Base-by-base conservation (phyloP, 1,140 invertebrate genomes). In the Coelopa frigida region DNA sequence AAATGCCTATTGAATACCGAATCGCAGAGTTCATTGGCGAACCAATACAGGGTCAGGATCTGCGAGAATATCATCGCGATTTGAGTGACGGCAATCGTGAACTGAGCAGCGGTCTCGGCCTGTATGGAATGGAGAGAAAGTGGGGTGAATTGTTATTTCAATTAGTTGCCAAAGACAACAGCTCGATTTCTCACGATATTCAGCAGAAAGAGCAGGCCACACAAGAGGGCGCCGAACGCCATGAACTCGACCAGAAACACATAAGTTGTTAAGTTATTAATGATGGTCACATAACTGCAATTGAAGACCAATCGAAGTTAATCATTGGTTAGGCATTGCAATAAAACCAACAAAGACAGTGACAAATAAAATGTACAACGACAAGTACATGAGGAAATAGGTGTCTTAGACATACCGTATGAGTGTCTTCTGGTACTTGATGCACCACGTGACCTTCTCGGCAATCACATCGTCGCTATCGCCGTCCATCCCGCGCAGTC, bases 221-320 rank as follows among this genome's bases (percentile, higher is more conserved):
- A 62, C 0, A 58, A 29, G 57, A 63, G 60, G 3, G 59, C 61
- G 0, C 60, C 60, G 22, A 63, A 63, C 20, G 59, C 61, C 0
- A 63, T n/a, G 5, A 63, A 64, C 23, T 63, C 60, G 4, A 63
- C 54, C 20, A 64, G 36, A 40, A 61, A 59, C 3, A 63, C 48
- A 49, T 55, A 50, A 3, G 46, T 61, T 27, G 53, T 63, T 12
- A 63, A 20, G 2, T 15, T 17, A 45, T 64, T 63, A 50, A 64
- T 61, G 4, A 32, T 50, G 35, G 61, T 35, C 7, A 63, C 61
- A 2, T 61, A 33, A 1, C 60, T 63, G n/a, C n/a, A n/a, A n/a
- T n/a, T n/a, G n/a, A 41, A 15, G 29, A 15, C 4, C 12, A 17
- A 37, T 12, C 12, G 11, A 17, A 21, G 12, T 51, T 21, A 14